phyloP scores from a whole-genome alignment of 2,888 invertebrate species.

The Watsonalla binaria region DNA sequence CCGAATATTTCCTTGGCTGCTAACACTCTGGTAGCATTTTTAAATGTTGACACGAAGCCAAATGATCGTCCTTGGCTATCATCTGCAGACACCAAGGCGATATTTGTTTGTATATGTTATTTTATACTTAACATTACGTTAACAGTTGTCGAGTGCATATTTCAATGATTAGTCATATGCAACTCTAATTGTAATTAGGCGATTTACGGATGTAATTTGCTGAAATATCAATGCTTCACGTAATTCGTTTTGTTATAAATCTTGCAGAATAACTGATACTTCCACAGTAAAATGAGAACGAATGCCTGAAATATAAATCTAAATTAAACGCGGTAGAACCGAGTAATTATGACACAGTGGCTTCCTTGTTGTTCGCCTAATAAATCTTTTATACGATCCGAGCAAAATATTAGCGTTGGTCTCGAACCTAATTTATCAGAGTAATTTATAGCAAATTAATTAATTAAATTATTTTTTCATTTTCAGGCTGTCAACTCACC shows the following conservation, averaged over 20 bases:
- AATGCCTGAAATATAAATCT: background rate
- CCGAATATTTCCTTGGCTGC: background rate
- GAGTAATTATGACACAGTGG: background rate
- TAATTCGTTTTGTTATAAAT: background rate
- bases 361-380: background rate
- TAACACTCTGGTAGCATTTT: conserved; percentile 26
- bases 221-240: background rate
- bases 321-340: background rate
- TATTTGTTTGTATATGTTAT: conserved; percentile 19
- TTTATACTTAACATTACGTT: conserved; percentile 1
- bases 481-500: conserved; percentile 77
- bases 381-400: background rate
- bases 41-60: conserved; percentile 55
- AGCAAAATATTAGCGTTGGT: background rate
- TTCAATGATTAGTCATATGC: background rate
- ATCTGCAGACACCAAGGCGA: conserved; percentile 54
- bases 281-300: background rate
- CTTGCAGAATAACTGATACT: background rate
- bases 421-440: background rate
- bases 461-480: conserved; percentile 19
- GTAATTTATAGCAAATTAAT: background rate
- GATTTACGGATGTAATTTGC: no score
- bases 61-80: conserved; percentile 48
- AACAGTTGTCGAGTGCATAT: no score
- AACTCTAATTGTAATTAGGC: background rate